phyloP scores from a whole-genome alignment of 2,888 invertebrate genomes.

The Stenoptilia bipunctidactyla region DNA sequence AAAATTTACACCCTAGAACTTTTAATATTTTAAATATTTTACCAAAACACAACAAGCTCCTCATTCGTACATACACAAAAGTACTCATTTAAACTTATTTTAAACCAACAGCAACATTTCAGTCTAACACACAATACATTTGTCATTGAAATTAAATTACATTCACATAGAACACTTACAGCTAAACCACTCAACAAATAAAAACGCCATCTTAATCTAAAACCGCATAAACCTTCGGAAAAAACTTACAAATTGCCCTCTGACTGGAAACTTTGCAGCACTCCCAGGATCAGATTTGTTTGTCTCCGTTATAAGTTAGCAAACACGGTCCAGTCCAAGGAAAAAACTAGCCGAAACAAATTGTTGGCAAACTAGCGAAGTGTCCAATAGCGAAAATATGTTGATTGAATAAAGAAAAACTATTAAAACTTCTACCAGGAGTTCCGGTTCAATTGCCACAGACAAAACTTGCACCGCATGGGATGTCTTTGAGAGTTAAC shows the following conservation, averaged over 20 bases:
- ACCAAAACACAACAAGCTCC: too few species aligned
- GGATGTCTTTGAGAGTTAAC: background rate
- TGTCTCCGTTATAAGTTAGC: conserved; percentile 36
- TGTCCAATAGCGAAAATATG: conserved; percentile 66
- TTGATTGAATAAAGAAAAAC: conserved; percentile 70
- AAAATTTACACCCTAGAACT: too few species aligned
- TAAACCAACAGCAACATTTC: too few species aligned
- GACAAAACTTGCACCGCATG: conserved; percentile 21
- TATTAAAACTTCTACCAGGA: conserved; percentile 58
- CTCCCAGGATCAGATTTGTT: conserved; percentile 55
- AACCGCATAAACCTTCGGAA: too few species aligned
- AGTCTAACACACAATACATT: too few species aligned
- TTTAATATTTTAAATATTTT: too few species aligned
- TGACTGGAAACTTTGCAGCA: conserved; percentile 35
- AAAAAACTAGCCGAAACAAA: conserved; percentile 61
- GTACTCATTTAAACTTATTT: too few species aligned
- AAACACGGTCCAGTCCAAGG: conserved; percentile 28
- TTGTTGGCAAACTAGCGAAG: conserved; percentile 63
- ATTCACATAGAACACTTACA: too few species aligned
- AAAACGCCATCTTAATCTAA: too few species aligned
- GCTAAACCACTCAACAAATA: too few species aligned
- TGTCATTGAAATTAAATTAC: too few species aligned
- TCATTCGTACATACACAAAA: too few species aligned
- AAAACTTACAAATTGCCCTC: conserved; percentile 6
- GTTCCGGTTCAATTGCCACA: conserved; percentile 46